Evolutionary conservation across 2,113 vertebrate genomes (phyloP).

Genomic region (Nipponia nippon): DNA sequence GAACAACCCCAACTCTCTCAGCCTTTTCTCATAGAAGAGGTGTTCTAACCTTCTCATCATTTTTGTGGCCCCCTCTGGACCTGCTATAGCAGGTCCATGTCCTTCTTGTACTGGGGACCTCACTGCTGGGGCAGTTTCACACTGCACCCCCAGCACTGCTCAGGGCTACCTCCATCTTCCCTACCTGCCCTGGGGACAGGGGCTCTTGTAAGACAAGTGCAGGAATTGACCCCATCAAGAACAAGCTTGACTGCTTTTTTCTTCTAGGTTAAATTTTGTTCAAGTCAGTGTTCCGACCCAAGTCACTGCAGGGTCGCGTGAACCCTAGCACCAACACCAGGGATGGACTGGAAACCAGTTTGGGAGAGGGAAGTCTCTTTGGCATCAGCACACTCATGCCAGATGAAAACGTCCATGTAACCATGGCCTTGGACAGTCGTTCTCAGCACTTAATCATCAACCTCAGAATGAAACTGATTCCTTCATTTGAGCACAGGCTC

Average conservation of each 20-base stretch:
- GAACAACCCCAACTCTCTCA: neutral
- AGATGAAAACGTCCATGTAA: neutral
- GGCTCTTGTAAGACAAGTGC: neutral
- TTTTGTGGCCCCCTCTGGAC: neutral
- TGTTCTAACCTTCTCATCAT: neutral
- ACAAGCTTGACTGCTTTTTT: neutral
- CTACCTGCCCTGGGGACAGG: neutral
- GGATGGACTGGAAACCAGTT: neutral
- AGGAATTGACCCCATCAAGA: neutral
- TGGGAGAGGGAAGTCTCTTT: neutral
- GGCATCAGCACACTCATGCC: accelerated
- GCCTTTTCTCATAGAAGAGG: neutral
- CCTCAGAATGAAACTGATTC: neutral
- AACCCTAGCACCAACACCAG: neutral
- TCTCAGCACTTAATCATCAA: neutral
- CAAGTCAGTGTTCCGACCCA: neutral
- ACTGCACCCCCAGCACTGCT: neutral
- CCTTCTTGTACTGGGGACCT: neutral
- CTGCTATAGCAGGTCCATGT: neutral
- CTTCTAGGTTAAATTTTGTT: neutral
- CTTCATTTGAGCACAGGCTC: neutral
- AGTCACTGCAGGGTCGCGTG: accelerated
- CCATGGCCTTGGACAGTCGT: neutral
- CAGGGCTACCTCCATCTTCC: neutral
- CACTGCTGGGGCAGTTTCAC: neutral